A percentile compares a stretch with the other conserved stretches of the same genome.
Evolutionary conservation across 2,113 vertebrate species (phyloP).

Genomic region (Equus przewalskii): DNA sequence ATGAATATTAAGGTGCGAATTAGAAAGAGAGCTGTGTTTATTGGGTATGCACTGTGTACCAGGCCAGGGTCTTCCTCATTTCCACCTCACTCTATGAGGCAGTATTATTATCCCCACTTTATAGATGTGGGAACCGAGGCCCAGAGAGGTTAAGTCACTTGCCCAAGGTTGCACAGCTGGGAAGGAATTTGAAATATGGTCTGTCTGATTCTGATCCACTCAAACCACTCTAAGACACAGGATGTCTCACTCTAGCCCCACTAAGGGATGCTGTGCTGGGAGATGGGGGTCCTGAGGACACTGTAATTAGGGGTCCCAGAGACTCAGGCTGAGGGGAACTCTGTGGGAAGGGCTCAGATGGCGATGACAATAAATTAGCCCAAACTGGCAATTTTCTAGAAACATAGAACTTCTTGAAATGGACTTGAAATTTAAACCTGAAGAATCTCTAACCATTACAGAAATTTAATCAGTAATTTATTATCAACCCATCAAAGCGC

Average conservation of each 20-base stretch:
- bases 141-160: neutral
- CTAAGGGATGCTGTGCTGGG: neutral
- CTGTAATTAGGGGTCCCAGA: neutral
- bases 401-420: neutral
- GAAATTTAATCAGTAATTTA: conserved; percentile 7
- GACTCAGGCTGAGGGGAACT: neutral
- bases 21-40: neutral
- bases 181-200: neutral
- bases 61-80: too few relatives aligned
- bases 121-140: neutral
- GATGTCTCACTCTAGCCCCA: neutral
- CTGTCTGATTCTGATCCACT: neutral
- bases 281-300: neutral
- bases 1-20: neutral
- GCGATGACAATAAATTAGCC: neutral
- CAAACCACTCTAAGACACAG: neutral
- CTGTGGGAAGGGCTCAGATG: neutral
- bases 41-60: neutral
- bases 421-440: neutral
- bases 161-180: neutral
- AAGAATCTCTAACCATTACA: neutral
- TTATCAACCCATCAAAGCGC: neutral
- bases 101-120: neutral
- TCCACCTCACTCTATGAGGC: neutral
- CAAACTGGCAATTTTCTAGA: neutral